These are phyloP conservation scores for Leptatherina wallacei DNA, from an alignment of 2,797 vertebrate species.

Conservation along the genomic window DNA sequence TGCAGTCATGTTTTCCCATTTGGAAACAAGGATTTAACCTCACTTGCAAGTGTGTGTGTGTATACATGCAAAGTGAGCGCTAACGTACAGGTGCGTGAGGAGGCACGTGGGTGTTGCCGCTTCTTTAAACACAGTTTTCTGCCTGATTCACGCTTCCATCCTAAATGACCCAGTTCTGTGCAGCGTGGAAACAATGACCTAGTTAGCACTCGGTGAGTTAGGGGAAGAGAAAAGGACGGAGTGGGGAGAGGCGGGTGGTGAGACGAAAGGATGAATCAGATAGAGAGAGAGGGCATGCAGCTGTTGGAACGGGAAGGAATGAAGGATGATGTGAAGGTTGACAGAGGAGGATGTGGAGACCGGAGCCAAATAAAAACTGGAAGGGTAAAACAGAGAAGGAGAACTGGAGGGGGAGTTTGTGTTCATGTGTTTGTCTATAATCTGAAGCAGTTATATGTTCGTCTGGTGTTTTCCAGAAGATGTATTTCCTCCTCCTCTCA, in stretches of 20 bases:
- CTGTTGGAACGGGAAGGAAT: constrained; percentile 25
- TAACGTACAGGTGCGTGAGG: not conserved
- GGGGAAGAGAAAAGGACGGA: constrained; percentile 28
- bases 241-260: not conserved
- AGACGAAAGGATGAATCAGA: constrained; percentile 43
- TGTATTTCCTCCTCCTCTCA: constrained; percentile 45
- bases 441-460: constrained; percentile 22
- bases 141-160: constrained; percentile 60
- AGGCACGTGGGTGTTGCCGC: constrained; percentile 4
- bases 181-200: constrained; percentile 64
- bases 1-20: constrained; percentile 45
- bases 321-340: constrained; percentile 27
- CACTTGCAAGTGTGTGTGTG: constrained; percentile 30
- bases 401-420: constrained; percentile 29
- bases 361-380: constrained; percentile 24
- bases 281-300: constrained; percentile 12
- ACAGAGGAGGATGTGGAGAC: constrained; percentile 22
- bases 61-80: not conserved
- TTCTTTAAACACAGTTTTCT: constrained; percentile 45
- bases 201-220: constrained; percentile 63
- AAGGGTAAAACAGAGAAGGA: constrained; percentile 25
- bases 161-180: constrained; percentile 71
- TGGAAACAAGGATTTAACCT: constrained; percentile 57
- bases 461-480: constrained; percentile 43
- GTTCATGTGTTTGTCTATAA: constrained; percentile 17